Evolutionary conservation across 2,113 vertebrate genomes (phyloP), one percentile per base, ranked within the genome.

Genomic region (Bambusicola thoracicus): DNA sequence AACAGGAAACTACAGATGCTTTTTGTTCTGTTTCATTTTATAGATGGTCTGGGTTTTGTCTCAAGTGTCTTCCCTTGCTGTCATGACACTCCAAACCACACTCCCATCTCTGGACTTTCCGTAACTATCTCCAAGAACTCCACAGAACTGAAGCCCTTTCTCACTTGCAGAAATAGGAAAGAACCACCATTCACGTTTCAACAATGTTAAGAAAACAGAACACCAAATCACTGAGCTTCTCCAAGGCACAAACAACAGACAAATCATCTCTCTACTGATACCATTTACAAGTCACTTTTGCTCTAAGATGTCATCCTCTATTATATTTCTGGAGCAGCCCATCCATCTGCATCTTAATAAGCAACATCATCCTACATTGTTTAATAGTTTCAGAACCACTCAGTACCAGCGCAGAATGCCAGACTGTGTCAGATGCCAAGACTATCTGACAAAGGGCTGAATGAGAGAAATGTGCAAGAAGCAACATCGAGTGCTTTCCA

Each of bases 21-120:
- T 90, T 93, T 89, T 62, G 40, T 14, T 81, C 87, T 93, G 63
- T 49, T 96, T 82, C 27, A 58, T 72, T 87, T 43, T 63, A 34
- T 24, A 63, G 38, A 77, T 56, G 72, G 78, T 76, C 93, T 94
- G 93, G 29, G 6, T 69, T 91, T 91, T 93, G 72, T 88, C 92
- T 91, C 29, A 27, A 77, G 46, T 46, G 49, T 66, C 90, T 67
- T 70, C 13, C 41, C 65, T 67, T 77, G 20, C 55, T 74, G 41
- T 85, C 59, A 17, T 38, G 92, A 80, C 62, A 80, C 44, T 30
- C 46, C 75, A 58, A 82, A 63, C 32, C 19, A 58, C 44, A 41
- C 58, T 62, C 92, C 59, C n/a, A 76, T 87, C 90, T 82, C 58
- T 49, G 48, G 17, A 75, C 79, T 94, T 95, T 91, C 85, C 76